Evolutionary conservation across 2,888 invertebrate genomes (phyloP).

Genomic region (Phania funesta): DNA sequence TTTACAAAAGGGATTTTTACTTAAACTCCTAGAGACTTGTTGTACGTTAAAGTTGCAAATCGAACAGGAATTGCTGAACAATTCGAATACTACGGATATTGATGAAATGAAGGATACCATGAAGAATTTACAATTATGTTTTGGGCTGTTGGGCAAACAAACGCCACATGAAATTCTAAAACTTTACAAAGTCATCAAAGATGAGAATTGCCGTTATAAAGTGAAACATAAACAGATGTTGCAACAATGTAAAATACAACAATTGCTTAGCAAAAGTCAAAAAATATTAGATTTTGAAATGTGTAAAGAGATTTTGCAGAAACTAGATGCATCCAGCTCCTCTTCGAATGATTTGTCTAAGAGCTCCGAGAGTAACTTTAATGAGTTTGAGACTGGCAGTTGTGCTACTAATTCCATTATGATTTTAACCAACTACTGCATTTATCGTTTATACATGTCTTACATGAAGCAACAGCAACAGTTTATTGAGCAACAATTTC

Average conservation of each 20-base stretch:
- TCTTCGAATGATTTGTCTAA: conserved; percentile 71
- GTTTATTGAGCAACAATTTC: conserved; percentile 75
- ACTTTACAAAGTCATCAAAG: conserved; percentile 83
- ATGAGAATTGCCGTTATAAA: conserved; percentile 86
- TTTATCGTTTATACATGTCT: conserved; percentile 86
- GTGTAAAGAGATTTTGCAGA: conserved; percentile 84
- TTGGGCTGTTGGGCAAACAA: conserved; percentile 82
- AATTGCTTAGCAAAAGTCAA: conserved; percentile 85
- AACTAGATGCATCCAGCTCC: conserved; percentile 43
- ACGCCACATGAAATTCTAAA: conserved; percentile 83
- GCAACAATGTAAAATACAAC: conserved; percentile 86
- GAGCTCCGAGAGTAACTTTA: conserved; percentile 33
- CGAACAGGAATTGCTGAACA: conserved; percentile 87
- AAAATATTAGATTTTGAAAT: conserved; percentile 85
- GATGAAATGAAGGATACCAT: conserved; percentile 85
- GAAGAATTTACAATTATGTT: conserved; percentile 83
- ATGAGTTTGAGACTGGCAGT: background rate
- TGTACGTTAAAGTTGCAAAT: conserved; percentile 88
- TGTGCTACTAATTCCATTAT: conserved; percentile 83
- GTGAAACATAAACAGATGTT: conserved; percentile 87
- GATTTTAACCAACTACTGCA: conserved; percentile 88
- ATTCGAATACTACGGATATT: conserved; percentile 85
- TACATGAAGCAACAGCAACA: conserved; percentile 80
- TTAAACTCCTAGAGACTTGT: conserved; percentile 88
- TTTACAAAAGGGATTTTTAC: conserved; percentile 87